Percentiles rank a stretch among this genome's conserved stretches.
Conservation (phyloP, 2,797 vertebrate genomes). For the Eulemur rubriventer region DNA sequence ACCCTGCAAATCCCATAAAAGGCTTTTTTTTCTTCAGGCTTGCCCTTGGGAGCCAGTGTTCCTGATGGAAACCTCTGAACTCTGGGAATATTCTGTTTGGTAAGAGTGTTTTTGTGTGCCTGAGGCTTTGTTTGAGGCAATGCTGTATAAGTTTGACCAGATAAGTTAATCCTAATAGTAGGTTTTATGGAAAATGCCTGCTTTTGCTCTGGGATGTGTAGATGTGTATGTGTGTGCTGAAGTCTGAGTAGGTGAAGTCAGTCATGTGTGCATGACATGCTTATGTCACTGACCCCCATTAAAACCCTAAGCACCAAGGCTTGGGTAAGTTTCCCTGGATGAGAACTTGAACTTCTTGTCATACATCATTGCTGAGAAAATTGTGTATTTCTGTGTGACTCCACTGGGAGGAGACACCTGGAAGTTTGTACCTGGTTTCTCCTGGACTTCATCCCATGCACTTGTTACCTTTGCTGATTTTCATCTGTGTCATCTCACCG, state of each 20-base stretch:
- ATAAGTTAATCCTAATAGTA: neutral
- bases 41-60: neutral
- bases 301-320: neutral
- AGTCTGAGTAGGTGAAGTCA: neutral
- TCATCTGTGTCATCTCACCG: neutral
- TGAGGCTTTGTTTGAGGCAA: neutral
- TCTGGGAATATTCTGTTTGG: neutral
- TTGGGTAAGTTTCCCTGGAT: neutral
- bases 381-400: neutral
- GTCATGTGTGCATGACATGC: accelerated
- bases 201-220: neutral
- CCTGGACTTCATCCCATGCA: neutral
- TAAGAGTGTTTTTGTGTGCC: neutral
- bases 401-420: neutral
- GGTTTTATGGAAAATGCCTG: neutral
- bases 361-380: neutral
- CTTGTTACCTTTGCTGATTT: neutral
- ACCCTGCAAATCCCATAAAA: neutral
- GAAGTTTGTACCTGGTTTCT: neutral
- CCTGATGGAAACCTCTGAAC: neutral
- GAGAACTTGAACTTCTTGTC: neutral
- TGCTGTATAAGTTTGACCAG: neutral
- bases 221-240: neutral
- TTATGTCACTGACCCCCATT: neutral
- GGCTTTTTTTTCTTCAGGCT: neutral